phyloP scores from a whole-genome alignment of 2,888 invertebrate species.

The Leistus spinibarbis region DNA sequence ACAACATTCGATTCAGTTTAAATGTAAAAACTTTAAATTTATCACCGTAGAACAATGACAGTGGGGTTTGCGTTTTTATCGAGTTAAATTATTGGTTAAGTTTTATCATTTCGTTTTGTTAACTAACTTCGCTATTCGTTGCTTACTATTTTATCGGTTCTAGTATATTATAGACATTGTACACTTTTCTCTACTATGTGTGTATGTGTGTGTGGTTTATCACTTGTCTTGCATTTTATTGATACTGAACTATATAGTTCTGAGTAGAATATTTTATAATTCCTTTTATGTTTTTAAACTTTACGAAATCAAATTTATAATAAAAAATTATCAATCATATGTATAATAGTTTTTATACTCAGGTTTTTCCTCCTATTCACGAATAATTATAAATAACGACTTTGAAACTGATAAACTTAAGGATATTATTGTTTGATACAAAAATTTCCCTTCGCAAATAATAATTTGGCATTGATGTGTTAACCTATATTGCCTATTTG shows the following conservation, averaged over 20 bases:
- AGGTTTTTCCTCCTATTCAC: too few relatives aligned
- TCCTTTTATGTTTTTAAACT: too few relatives aligned
- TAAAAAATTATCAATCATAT: too few relatives aligned
- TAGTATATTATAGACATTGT: background rate
- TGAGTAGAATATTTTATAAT: background rate
- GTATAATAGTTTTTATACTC: too few relatives aligned
- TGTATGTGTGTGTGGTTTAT: background rate
- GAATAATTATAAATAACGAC: too few relatives aligned
- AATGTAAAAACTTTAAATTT: conserved; percentile 60
- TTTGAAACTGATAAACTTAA: too few relatives aligned
- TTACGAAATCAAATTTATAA: too few relatives aligned
- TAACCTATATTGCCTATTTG: too few relatives aligned
- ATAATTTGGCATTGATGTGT: too few relatives aligned
- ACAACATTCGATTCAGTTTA: conserved; percentile 53
- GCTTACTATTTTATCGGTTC: background rate
- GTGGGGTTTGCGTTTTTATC: conserved; percentile 54
- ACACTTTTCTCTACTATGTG: background rate
- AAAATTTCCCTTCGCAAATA: too few relatives aligned
- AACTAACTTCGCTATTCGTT: conserved; percentile 25
- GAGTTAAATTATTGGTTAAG: conserved; percentile 59
- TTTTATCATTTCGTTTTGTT: conserved; percentile 54
- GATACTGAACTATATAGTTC: background rate
- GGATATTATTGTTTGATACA: too few relatives aligned
- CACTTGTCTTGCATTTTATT: background rate
- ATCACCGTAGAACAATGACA: conserved; percentile 59